Percentiles rank a stretch among this genome's conserved stretches.
Conservation (phyloP, 2,888 invertebrate species). For the Oligia latruncula region DNA sequence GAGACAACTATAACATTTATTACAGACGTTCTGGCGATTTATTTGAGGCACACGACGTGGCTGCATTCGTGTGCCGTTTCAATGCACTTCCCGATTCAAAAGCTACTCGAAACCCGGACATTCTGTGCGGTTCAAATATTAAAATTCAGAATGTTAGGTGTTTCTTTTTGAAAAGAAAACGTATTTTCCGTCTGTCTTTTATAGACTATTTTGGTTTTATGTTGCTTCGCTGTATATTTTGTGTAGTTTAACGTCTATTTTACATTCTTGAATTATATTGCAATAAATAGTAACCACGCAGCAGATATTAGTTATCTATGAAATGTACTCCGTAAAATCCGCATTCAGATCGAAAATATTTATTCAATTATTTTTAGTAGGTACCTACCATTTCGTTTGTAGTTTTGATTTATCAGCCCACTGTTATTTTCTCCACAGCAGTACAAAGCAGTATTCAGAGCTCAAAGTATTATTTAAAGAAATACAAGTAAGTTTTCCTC, state of each 20-base stretch:
- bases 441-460: not conserved
- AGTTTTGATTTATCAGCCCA: not conserved
- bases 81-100: conserved; percentile 54
- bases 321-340: not conserved
- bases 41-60: conserved; percentile 48
- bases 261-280: not conserved
- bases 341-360: not conserved
- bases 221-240: conserved; percentile 2
- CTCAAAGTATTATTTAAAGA: not conserved
- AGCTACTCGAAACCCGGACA: conserved; percentile 43
- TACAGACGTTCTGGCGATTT: conserved; percentile 52
- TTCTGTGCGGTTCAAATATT: conserved; percentile 47
- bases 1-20: conserved; percentile 57
- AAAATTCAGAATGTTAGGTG: conserved; percentile 33
- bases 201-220: conserved; percentile 19
- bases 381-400: not conserved
- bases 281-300: not conserved
- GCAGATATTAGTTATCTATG: not conserved
- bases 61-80: conserved; percentile 40
- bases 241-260: conserved; percentile 1
- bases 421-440: not conserved
- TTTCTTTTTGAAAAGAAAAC: conserved; percentile 44
- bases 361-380: not conserved
- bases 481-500: not conserved
- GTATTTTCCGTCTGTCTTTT: conserved; percentile 35